Conservation (phyloP, 2,113 vertebrate species). For the Elephas maximus region DNA sequence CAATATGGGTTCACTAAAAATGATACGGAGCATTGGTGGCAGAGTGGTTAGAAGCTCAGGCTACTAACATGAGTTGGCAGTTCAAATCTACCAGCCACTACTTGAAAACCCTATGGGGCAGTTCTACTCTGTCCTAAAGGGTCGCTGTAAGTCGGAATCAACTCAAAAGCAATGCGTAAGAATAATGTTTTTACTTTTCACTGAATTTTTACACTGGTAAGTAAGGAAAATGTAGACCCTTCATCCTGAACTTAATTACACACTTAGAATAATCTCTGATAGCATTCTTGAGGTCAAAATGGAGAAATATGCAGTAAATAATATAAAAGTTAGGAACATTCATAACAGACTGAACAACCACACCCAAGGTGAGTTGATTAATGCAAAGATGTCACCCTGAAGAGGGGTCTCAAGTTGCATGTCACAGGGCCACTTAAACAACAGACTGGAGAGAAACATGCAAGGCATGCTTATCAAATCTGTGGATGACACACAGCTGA, state of each 20-base stretch:
- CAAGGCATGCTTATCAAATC: constrained; percentile 9
- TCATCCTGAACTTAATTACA: constrained; percentile 32
- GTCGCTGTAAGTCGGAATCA: too few species aligned
- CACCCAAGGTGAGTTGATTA: constrained; percentile 31
- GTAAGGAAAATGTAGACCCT: constrained; percentile 11
- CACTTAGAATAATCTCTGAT: constrained; percentile 2
- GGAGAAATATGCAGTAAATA: constrained; percentile 59
- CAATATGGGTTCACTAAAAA: constrained; percentile 23
- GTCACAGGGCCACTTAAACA: background rate
- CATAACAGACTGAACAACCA: constrained; percentile 56
- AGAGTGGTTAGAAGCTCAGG: too few species aligned
- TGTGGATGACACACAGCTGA: constrained; percentile 26
- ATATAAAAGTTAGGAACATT: constrained; percentile 26
- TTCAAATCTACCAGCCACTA: too few species aligned
- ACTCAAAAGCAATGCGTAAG: too few species aligned
- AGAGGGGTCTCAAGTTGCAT: constrained; percentile 28
- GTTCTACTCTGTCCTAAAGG: too few species aligned
- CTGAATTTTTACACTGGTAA: constrained; percentile 16
- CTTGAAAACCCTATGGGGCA: too few species aligned
- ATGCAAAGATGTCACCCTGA: constrained; percentile 42
- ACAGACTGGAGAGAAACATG: background rate
- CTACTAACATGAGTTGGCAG: too few species aligned
- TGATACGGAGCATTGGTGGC: background rate
- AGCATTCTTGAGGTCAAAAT: constrained; percentile 56
- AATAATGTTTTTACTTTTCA: background rate